These are phyloP conservation scores for Darevskia nairensis DNA, from an alignment of 2,797 vertebrate genomes.

Conservation along the genomic window DNA sequence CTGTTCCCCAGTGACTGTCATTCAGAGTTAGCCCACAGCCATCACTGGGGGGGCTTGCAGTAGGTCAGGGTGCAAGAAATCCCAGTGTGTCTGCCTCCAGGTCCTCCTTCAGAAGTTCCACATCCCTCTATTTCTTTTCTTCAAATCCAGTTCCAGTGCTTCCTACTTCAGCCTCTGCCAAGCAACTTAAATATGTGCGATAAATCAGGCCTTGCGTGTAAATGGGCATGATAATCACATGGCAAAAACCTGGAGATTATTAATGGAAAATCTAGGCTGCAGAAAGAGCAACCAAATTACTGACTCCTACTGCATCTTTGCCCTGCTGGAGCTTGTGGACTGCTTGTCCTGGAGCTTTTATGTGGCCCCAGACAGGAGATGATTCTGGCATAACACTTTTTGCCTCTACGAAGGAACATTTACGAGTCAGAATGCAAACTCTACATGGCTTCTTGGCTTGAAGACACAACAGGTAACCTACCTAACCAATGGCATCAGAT, in stretches of 20 bases:
- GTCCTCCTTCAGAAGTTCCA: too few species aligned
- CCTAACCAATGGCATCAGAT: constrained; percentile 99
- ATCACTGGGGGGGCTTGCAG: too few species aligned
- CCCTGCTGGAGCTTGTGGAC: not conserved
- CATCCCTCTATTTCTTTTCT: not conserved
- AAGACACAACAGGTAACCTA: constrained; percentile 71
- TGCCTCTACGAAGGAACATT: not conserved
- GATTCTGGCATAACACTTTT: not conserved
- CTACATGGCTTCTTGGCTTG: not conserved
- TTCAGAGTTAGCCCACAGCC: not conserved
- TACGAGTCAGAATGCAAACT: not conserved
- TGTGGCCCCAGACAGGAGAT: too few species aligned
- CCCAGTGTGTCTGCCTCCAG: too few species aligned
- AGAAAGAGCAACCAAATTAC: too few species aligned
- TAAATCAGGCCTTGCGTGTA: not conserved
- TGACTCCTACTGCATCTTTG: not conserved
- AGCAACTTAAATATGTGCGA: not conserved
- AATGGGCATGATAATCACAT: not conserved
- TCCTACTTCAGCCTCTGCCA: not conserved
- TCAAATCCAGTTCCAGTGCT: not conserved
- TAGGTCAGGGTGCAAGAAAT: not conserved
- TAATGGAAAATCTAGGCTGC: not conserved
- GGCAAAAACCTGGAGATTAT: not conserved
- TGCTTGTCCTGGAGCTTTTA: not conserved
- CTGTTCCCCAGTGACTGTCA: too few species aligned